A percentile compares a stretch with the other conserved stretches of the same genome.
phyloP scores from a whole-genome alignment of 1,140 invertebrate species.

The Nomia melanderi region DNA sequence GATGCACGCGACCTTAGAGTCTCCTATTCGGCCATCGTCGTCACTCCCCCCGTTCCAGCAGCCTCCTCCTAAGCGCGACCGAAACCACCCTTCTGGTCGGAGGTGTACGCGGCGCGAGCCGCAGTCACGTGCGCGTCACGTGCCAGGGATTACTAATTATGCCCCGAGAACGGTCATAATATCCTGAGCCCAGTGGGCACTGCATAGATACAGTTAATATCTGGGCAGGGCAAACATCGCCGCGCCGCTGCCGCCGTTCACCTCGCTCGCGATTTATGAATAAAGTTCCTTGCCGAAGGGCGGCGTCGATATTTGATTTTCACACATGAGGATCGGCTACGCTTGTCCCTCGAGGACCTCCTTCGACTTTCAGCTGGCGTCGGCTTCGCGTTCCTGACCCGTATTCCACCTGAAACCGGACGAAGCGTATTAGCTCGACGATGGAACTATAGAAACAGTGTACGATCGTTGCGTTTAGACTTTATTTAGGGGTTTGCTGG shows the following conservation, averaged over 20 bases:
- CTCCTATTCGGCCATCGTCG: conserved; percentile 36
- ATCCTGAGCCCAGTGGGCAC: conserved; percentile 71
- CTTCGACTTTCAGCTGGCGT: background rate
- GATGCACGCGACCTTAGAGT: conserved; percentile 44
- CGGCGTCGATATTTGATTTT: conserved; percentile 76
- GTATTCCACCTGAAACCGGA: background rate
- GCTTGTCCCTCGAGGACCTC: background rate
- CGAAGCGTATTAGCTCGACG: background rate
- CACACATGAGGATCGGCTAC: conserved; percentile 69
- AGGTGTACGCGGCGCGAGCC: conserved; percentile 61
- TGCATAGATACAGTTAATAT: conserved; percentile 79
- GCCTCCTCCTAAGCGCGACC: background rate
- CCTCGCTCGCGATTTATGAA: conserved; percentile 64
- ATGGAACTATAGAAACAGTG: too few species aligned
- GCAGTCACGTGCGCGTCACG: conserved; percentile 74
- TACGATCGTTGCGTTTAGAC: too few species aligned
- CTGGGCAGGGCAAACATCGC: conserved; percentile 74
- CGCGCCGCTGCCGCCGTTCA: conserved; percentile 63
- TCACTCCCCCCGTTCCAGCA: background rate
- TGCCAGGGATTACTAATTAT: conserved; percentile 79
- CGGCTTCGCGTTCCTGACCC: background rate
- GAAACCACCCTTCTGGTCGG: conserved; percentile 48
- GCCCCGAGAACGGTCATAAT: conserved; percentile 77
- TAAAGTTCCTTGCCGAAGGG: conserved; percentile 68
- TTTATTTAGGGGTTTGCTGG: too few species aligned